phyloP scores from a whole-genome alignment of 1,140 invertebrate genomes.

The Caenorhabditis tropicalis region DNA sequence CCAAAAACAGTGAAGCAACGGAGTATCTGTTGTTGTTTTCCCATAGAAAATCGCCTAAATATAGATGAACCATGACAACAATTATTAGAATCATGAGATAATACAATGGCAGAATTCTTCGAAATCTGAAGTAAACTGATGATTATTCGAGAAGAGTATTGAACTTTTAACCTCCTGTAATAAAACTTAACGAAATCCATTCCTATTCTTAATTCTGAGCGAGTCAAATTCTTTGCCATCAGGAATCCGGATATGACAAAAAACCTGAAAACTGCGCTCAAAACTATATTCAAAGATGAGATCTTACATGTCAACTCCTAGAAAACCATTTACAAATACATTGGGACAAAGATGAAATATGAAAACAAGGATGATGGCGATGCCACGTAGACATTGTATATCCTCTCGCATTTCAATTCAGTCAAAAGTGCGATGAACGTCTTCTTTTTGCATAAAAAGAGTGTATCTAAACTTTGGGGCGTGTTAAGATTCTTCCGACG shows the following conservation, averaged over 20 bases:
- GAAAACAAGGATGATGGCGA: constrained; percentile 22
- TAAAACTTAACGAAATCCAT: neutral
- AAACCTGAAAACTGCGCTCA: constrained; percentile 27
- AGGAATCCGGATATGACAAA: constrained; percentile 45
- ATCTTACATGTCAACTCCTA: constrained; percentile 40
- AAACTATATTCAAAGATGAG: neutral
- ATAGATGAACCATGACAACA: neutral
- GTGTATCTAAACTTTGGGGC: too few relatives aligned
- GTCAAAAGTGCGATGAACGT: neutral
- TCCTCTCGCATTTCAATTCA: neutral
- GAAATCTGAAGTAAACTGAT: neutral
- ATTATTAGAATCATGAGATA: neutral
- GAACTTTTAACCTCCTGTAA: constrained; percentile 2
- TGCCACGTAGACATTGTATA: constrained; percentile 32
- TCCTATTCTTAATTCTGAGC: neutral
- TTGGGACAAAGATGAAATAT: constrained; percentile 14
- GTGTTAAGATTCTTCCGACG: neutral
- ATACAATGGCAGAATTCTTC: constrained; percentile 41
- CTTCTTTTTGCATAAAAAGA: too few relatives aligned
- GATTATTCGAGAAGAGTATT: neutral
- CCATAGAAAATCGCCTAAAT: neutral
- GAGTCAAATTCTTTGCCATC: neutral
- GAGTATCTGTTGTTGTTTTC: neutral
- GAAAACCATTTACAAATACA: constrained; percentile 7
- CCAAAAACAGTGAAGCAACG: neutral